Conservation (phyloP, 2,113 vertebrate species). For the Oncorhynchus masou region DNA sequence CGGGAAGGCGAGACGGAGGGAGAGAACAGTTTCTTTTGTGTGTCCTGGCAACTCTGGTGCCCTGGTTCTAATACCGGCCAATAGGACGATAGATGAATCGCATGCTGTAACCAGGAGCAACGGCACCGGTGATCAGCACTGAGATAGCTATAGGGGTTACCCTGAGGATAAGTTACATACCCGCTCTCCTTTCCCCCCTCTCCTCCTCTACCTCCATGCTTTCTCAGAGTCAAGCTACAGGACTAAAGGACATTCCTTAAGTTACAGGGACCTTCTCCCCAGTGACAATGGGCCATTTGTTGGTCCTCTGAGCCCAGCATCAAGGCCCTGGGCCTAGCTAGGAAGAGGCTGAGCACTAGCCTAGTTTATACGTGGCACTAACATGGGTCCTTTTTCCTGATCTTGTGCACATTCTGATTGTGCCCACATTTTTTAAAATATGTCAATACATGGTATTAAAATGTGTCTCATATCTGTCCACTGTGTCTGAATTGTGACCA, state of each 20-base stretch:
- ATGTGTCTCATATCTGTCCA: too few relatives aligned
- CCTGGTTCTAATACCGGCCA: constrained; percentile 40
- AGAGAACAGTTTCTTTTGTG: constrained; percentile 42
- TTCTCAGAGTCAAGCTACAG: constrained; percentile 20
- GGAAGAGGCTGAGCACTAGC: not conserved
- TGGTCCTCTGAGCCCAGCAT: constrained; percentile 12
- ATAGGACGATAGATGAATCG: constrained; percentile 65
- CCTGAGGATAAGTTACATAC: constrained; percentile 14
- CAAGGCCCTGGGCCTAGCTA: not conserved
- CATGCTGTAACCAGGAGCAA: constrained; percentile 58
- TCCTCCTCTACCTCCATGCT: not conserved
- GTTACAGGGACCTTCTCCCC: constrained; percentile 23
- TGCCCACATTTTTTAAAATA: too few relatives aligned
- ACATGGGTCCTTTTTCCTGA: too few relatives aligned
- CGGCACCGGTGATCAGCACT: constrained; percentile 26
- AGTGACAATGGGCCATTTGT: constrained; percentile 61
- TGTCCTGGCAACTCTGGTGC: constrained; percentile 23
- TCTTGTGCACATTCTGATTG: too few relatives aligned
- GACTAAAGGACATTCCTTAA: constrained; percentile 24
- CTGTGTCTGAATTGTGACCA: too few relatives aligned
- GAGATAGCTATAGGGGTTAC: constrained; percentile 20
- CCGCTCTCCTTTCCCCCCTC: not conserved
- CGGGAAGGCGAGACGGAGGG: not conserved
- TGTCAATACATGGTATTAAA: too few relatives aligned
- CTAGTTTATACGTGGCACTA: too few relatives aligned